A percentile compares a stretch with the other conserved stretches of the same genome.
These are phyloP conservation scores for Peromyscus melanophrys DNA, from an alignment of 2,797 vertebrate genomes.

Conservation along the genomic window DNA sequence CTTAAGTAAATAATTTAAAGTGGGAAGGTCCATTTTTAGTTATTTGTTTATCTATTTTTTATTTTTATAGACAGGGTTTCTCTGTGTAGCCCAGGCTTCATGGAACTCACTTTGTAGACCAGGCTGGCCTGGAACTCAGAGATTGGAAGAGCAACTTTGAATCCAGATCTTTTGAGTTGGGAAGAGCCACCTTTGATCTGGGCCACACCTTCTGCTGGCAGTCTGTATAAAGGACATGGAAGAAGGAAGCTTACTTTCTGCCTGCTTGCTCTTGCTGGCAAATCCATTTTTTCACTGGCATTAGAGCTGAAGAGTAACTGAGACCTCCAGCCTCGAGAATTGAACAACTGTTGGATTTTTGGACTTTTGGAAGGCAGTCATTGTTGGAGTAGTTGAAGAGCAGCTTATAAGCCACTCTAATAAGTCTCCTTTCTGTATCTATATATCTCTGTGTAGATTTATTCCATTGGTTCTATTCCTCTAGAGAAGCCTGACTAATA, in stretches of 20 bases:
- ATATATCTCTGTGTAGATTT: background rate
- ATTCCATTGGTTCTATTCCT: background rate
- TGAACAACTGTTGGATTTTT: background rate
- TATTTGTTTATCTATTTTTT: background rate
- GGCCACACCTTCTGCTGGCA: background rate
- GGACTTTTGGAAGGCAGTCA: background rate
- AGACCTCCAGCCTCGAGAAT: background rate
- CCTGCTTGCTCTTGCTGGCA: background rate
- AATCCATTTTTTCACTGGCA: background rate
- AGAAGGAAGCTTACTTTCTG: background rate
- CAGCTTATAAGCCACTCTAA: too few relatives aligned
- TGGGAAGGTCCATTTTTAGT: background rate
- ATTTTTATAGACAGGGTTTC: background rate
- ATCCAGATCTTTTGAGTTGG: background rate
- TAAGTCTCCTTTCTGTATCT: too few relatives aligned
- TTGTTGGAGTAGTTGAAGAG: background rate
- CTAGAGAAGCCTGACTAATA: background rate
- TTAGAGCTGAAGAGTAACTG: too few relatives aligned
- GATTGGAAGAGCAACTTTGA: background rate
- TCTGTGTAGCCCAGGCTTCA: background rate
- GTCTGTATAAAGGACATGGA: background rate
- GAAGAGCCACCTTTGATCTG: background rate
- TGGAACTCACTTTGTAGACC: background rate
- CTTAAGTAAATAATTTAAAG: background rate
- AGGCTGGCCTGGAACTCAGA: background rate